Percentiles rank a stretch among this genome's conserved stretches.
Conservation (phyloP, 1,140 invertebrate species). For the Procambarus clarkii region DNA sequence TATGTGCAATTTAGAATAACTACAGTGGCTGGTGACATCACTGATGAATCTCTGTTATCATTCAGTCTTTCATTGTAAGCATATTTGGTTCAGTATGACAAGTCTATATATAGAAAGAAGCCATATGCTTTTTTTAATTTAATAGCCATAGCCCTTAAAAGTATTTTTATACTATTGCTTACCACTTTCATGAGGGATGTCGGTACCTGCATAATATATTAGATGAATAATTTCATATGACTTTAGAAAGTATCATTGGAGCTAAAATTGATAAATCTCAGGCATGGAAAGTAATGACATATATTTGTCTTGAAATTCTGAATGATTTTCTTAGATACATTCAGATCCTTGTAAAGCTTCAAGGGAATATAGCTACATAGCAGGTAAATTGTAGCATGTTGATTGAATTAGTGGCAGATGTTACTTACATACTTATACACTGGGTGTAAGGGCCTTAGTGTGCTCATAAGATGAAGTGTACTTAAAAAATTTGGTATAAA, state of each 20-base stretch:
- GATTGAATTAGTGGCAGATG: neutral
- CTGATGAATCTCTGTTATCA: slow-evolving; percentile 18
- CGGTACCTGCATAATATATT: slow-evolving; percentile 39
- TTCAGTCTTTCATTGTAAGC: slow-evolving; percentile 7
- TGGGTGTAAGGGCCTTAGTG: slow-evolving; percentile 30
- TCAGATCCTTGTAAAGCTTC: neutral
- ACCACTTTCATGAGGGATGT: neutral
- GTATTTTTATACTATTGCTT: slow-evolving; percentile 40
- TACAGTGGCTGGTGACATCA: neutral
- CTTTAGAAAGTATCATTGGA: neutral
- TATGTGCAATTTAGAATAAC: slow-evolving; percentile 13
- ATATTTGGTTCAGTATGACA: slow-evolving; percentile 10
- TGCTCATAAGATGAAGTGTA: slow-evolving; percentile 51
- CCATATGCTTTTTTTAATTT: slow-evolving; percentile 8
- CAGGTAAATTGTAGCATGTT: neutral
- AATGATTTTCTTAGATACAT: neutral
- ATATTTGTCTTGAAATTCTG: neutral
- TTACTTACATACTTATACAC: neutral
- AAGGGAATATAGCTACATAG: neutral
- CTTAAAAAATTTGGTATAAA: slow-evolving; percentile 35
- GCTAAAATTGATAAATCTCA: neutral
- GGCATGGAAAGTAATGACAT: neutral
- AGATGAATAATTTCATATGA: neutral
- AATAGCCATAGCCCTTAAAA: slow-evolving; percentile 12
- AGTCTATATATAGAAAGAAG: slow-evolving; percentile 24